Evolutionary conservation across 1,140 invertebrate genomes (phyloP), one percentile per base, ranked within the genome.

Genomic region (Nymphalis io): DNA sequence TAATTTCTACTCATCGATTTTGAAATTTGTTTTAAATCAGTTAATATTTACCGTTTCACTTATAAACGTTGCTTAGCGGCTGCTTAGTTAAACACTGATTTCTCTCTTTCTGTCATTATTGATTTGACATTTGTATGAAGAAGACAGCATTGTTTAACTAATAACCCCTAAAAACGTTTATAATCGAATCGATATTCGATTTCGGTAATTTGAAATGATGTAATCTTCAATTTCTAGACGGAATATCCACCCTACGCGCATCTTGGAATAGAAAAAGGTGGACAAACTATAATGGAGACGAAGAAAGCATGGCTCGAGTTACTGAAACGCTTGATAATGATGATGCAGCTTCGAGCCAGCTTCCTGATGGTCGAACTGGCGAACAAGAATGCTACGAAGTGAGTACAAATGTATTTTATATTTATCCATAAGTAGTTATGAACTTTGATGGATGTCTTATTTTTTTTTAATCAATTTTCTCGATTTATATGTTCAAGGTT

Each of bases 341-440:
- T 88, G 68, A 61, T 83, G 51, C 71, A 87, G 57, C 53, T 81
- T 0, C 66, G 78, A 6, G 67, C 63, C 3, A 82, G 70, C 39
- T 90, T 86, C 61, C 2, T 59, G 1, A 53, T 74, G 20, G 64
- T 87, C 8, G 83, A 89, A 5, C 0, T 46, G 0, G 77, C 82
- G 0, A 66, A 89, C 39, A 87, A 80, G 23, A 67, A 69, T 1
- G 85, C 85, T 16, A 89, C 76, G 0, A 90, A 90, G 88, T 90
- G 61, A 82, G 87, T 80, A 11, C 16, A 12, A 18, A 27, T 23
- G 5, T 6, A 20, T 20, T 51, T 72, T 11, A 12, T 53, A 60
- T 53, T 10, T 20, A n/a, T n/a, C n/a, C n/a, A n/a, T n/a, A 21
- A 33, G 15, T 20, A 8, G 3, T 20, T 51, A 33, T 15, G 38